Percentiles rank a stretch among this genome's conserved stretches.
Conservation (phyloP, 2,888 invertebrate genomes). For the Laothoe populi region DNA sequence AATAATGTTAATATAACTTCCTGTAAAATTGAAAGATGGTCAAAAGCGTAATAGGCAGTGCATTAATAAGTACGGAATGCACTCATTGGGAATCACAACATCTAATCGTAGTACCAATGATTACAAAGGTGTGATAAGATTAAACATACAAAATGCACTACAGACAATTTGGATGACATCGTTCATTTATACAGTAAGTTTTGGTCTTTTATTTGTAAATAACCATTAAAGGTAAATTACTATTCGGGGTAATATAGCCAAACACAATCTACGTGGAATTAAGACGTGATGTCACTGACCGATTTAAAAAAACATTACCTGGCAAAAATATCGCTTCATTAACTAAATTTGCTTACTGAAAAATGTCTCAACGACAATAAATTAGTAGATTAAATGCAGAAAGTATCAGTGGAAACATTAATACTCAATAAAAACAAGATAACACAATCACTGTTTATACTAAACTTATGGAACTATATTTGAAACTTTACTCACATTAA, state of each 20-base stretch:
- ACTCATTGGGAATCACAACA: not conserved
- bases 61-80: not conserved
- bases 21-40: not conserved
- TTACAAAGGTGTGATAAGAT: slow-evolving; percentile 8
- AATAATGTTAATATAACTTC: too few relatives aligned
- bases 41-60: not conserved
- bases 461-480: not conserved
- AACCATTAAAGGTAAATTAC: not conserved
- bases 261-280: slow-evolving; percentile 42
- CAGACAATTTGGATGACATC: not conserved
- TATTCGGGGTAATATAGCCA: slow-evolving; percentile 30
- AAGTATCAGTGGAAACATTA: not conserved
- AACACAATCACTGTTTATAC: not conserved
- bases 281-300: slow-evolving; percentile 65
- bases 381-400: not conserved
- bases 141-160: slow-evolving; percentile 1
- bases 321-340: not conserved
- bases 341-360: not conserved
- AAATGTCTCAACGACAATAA: too few relatives aligned
- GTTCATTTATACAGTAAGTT: not conserved
- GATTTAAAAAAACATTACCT: slow-evolving; percentile 19
- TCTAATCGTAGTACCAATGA: slow-evolving; percentile 7
- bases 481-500: slow-evolving; percentile 15
- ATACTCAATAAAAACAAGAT: not conserved
- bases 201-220: not conserved